Percentiles rank a stretch among this genome's conserved stretches.
phyloP scores from a whole-genome alignment of 2,113 vertebrate genomes.

The Butorides virescens region DNA sequence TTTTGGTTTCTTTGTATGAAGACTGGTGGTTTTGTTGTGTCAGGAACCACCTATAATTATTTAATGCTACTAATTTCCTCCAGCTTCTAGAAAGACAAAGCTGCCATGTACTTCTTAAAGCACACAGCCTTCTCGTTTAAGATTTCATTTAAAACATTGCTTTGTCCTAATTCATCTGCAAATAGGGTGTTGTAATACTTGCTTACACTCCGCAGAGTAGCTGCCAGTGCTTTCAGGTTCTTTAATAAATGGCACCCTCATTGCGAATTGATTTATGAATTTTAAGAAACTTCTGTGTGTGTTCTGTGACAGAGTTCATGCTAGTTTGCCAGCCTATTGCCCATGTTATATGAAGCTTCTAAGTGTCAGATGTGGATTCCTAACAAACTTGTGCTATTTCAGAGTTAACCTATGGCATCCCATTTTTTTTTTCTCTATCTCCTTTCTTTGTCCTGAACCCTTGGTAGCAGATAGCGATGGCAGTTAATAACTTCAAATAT shows the following conservation, averaged over 20 bases:
- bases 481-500: background rate
- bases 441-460: background rate
- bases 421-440: background rate
- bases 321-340: background rate
- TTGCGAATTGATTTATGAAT: conserved; percentile 39
- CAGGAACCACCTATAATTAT: conserved; percentile 45
- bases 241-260: conserved; percentile 40
- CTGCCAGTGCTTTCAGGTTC: background rate
- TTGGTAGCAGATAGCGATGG: background rate
- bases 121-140: background rate
- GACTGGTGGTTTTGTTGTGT: background rate
- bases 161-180: conserved; percentile 22
- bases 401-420: background rate
- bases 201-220: background rate
- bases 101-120: background rate
- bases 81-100: conserved; percentile 22
- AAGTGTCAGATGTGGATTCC: background rate
- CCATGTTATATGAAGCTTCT: background rate
- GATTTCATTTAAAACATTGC: conserved; percentile 36
- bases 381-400: background rate
- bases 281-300: conserved; percentile 46
- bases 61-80: conserved; percentile 59
- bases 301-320: background rate
- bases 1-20: background rate
- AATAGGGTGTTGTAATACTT: conserved; percentile 23